Evolutionary conservation across 2,888 invertebrate species (phyloP), one percentile per base, ranked within the genome.

Genomic region (Apodemia mormo): DNA sequence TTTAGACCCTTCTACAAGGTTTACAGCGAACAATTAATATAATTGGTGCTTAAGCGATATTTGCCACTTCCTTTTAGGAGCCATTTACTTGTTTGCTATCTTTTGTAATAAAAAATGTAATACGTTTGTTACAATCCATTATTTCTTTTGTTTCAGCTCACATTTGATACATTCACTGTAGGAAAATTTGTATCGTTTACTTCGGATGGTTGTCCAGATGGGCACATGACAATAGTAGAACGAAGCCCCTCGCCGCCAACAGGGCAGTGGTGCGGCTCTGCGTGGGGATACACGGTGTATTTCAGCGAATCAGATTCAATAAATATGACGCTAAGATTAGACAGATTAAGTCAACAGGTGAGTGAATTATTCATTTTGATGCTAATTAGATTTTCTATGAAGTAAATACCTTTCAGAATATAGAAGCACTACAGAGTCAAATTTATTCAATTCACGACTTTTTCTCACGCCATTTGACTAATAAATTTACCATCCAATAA

Each of bases 231-330:
- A 72, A 96, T 97, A 74, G 94, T 95, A 76, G 97, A 97, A 85
- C 92, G 95, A 67, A 96, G 95, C 77, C 94, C 96, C 0, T 95
- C 96, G 0, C 94, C 95, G 0, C 95, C 96, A 8, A 95, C 96
- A 4, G 97, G 97, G 8, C 96, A 96, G 84, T 97, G 97, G 97
- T 97, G 97, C 78, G 97, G 97, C 65, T 96, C 96, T 64, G 96
- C 96, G 0, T 96, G 96, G 96, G 96, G 97, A 7, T 96, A 97
- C 86, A 96, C 96, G 0, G 97, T 97, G 67, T 97, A 97, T 88
- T 97, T 97, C 94, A 97, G 96, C 85, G 97, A 97, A 88, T 96
- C 96, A 9, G 94, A 95, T 76, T 96, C 96, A 76, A 95, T 97
- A 77, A 97, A 96, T 86, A 94, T 97, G 86, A 96, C 96, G 9